Percentiles rank a stretch among this genome's conserved stretches.
phyloP scores from a whole-genome alignment of 2,797 vertebrate species.

The Oreochromis mossambicus region DNA sequence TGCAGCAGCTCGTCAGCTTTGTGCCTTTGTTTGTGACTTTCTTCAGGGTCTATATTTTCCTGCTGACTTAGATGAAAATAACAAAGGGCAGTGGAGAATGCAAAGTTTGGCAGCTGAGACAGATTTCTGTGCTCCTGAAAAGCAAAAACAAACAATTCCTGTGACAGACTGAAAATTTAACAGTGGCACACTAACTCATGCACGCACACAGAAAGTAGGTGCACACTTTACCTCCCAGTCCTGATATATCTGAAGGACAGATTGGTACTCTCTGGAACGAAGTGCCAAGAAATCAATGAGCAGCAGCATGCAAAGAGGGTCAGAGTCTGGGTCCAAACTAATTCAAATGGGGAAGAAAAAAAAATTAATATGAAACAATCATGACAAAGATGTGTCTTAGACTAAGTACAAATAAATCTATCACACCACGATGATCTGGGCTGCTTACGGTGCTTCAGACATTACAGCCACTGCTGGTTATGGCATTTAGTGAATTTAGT shows the following conservation, averaged over 20 bases:
- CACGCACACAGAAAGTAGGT: neutral
- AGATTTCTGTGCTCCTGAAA: slow-evolving; percentile 89
- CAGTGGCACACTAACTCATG: neutral
- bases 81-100: slow-evolving; percentile 89
- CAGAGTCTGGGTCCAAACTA: slow-evolving; percentile 92
- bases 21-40: slow-evolving; percentile 65
- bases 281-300: slow-evolving; percentile 89
- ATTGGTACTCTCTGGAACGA: slow-evolving; percentile 84
- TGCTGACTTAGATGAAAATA: slow-evolving; percentile 89
- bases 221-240: slow-evolving; percentile 90
- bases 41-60: slow-evolving; percentile 77
- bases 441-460: neutral
- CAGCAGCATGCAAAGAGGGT: slow-evolving; percentile 93
- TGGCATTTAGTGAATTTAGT: neutral
- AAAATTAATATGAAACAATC: neutral
- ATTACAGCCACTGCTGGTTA: neutral
- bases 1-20: slow-evolving; percentile 81
- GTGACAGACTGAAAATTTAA: neutral
- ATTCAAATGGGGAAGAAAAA: neutral
- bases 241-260: slow-evolving; percentile 85
- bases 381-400: neutral
- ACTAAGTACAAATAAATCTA: neutral
- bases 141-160: neutral
- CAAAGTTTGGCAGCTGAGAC: slow-evolving; percentile 96
- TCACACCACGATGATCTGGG: neutral